Base-by-base conservation (phyloP, 2,113 vertebrate genomes). In the Apistogramma diplotaenia region DNA sequence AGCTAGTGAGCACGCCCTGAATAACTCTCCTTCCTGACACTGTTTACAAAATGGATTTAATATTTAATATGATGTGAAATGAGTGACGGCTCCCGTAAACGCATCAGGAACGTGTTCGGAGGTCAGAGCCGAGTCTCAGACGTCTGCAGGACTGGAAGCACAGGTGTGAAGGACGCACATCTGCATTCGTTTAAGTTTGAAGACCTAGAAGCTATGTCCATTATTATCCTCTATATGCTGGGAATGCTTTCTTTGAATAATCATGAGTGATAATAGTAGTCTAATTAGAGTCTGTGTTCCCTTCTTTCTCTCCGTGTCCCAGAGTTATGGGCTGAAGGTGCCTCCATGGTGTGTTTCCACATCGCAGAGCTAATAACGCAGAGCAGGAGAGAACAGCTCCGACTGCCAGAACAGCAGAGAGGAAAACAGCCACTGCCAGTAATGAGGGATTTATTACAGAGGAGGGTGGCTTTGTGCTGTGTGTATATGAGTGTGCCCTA, bases 361-460 rank as follows among this genome's bases (percentile, higher is more conserved):
- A 67, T 51, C 86, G 79, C 73, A 79, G 78, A 84, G 67, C 77
- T 86, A 85, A 88, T 90, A 90, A 88, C 58, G 67, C 79, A 76
- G 78, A 75, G 82, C 55, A 51, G 67, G 77, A 76, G 61, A 83
- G 90, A 91, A 74, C 80, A 76, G 85, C 83, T 85, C 59, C 27
- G 61, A 84, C 82, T 43, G 51, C 33, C 70, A 78, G 62, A 83
- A 76, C 54, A 72, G 65, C 57, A 31, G 75, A 65, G 78, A 81
- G 23, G 23, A 33, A 74, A 80, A 79, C 70, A 83, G 61, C 55
- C 65, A 40, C 73, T 61, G 82, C 78, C 65, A 79, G 74, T 91
- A 89, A 90, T 92, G 87, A 91, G 75, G 88, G 90, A 83, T 87
- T 92, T 93, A 88, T 89, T 82, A 83, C 78, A 74, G 53, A 74